These are phyloP conservation scores for Matsumyia berberina DNA, from an alignment of 2,888 invertebrate species.

Conservation along the genomic window DNA sequence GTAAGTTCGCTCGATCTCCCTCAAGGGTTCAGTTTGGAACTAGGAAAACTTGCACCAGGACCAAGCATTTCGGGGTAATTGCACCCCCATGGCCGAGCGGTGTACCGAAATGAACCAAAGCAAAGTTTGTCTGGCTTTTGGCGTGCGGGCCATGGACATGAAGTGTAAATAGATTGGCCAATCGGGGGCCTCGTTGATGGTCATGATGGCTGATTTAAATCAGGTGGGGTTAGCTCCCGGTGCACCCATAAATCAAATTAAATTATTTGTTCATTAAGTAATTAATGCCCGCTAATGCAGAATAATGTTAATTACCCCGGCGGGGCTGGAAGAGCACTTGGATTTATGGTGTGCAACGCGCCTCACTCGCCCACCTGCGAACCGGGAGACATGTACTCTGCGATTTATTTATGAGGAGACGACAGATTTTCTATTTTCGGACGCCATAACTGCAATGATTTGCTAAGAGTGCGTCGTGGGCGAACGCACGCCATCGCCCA, in stretches of 20 bases:
- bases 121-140: slow-evolving; percentile 48
- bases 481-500: slow-evolving; percentile 21
- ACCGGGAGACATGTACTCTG: neutral
- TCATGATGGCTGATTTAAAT: slow-evolving; percentile 62
- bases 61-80: slow-evolving; percentile 69
- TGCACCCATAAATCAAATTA: slow-evolving; percentile 75
- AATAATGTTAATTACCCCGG: slow-evolving; percentile 65
- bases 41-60: slow-evolving; percentile 54
- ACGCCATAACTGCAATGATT: slow-evolving; percentile 58
- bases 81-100: slow-evolving; percentile 55
- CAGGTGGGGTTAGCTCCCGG: slow-evolving; percentile 22
- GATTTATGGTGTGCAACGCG: slow-evolving; percentile 15
- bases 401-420: slow-evolving; percentile 9
- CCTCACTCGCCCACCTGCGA: neutral
- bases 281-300: slow-evolving; percentile 75
- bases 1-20: slow-evolving; percentile 62
- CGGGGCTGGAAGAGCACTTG: slow-evolving; percentile 1
- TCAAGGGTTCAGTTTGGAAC: slow-evolving; percentile 30
- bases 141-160: slow-evolving; percentile 21
- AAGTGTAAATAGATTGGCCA: slow-evolving; percentile 63
- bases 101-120: slow-evolving; percentile 30
- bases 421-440: slow-evolving; percentile 17
- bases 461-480: slow-evolving; percentile 26
- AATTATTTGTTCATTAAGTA: slow-evolving; percentile 77
- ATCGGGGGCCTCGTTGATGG: slow-evolving; percentile 59